phyloP scores from a whole-genome alignment of 92 coral and sea anemone species.

The Bergia sp. region DNA sequence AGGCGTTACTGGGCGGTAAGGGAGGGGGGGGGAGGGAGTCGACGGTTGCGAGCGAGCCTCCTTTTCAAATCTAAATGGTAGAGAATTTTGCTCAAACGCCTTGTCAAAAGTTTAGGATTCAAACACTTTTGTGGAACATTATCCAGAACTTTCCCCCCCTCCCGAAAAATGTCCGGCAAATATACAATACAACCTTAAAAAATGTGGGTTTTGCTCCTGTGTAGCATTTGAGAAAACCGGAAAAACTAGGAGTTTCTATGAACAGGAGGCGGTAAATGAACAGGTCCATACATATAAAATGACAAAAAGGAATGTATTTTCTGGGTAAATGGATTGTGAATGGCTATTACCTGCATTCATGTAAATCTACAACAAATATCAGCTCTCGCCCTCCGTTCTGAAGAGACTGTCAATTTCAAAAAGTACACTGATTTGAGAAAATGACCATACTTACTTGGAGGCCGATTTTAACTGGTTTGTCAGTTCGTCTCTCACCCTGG shows the following conservation, averaged over 20 bases:
- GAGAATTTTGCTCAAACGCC: not conserved
- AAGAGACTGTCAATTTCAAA: not conserved
- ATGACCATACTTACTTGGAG: slow-evolving; percentile 67
- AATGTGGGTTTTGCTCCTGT: too few relatives aligned
- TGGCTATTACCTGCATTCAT: too few relatives aligned
- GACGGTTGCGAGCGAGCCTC: not conserved
- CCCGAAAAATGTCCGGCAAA: too few relatives aligned
- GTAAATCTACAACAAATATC: too few relatives aligned
- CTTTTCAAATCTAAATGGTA: not conserved
- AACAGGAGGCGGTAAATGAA: not conserved
- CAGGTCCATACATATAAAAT: not conserved
- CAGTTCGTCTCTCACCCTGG: slow-evolving; percentile 84
- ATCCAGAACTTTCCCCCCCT: too few relatives aligned
- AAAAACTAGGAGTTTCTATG: not conserved
- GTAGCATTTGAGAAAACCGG: not conserved
- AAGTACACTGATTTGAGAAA: not conserved
- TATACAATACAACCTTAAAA: too few relatives aligned
- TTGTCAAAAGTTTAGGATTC: too few relatives aligned
- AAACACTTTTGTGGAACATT: too few relatives aligned
- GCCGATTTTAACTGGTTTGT: slow-evolving; percentile 90
- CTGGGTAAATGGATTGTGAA: too few relatives aligned
- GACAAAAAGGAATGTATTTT: too few relatives aligned
- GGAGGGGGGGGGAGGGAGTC: not conserved
- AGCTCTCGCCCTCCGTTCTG: not conserved
- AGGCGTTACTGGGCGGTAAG: not conserved